Base-by-base conservation (phyloP, 1,140 invertebrate genomes). In the Zaprionus vittiger region DNA sequence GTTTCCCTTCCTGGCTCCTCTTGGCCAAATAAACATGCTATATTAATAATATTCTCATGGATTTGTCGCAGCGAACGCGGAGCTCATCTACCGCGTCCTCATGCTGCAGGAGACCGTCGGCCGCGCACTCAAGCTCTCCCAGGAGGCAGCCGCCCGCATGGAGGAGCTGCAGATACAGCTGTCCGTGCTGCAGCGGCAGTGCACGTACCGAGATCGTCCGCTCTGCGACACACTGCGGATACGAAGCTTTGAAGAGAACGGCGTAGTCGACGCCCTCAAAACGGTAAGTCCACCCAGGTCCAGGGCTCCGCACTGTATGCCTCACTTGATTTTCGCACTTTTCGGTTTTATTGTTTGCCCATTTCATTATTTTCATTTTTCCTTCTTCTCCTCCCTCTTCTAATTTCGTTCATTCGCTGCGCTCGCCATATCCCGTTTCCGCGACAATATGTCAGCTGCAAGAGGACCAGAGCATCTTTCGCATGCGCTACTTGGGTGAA, bases 161-260 rank as follows among this genome's bases (percentile, higher is more conserved):
- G 94, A 94, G 71, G 94, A 95, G 78, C 92, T 96, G 49, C 93
- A 94, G 72, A 93, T 93, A 60, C 94, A 95, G 77, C 91, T 96
- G 68, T 94, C 95, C 70, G 84, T 93, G 72, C 83, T 94, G 57
- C 92, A 94, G 69, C 94, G 94, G 70, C 93, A 94, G 70, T 95
- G 95, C 81, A 92, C 93, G 57, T 91, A 92, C 47, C 93, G 94
- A 74, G 95, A 95, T 92, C 93, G 94, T 63, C 93, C 94, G 52
- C 93, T 96, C 15, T 96, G 95, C 82, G 95, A 95, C 60, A 94
- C 95, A 60, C 92, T 96, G 72, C 94, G 95, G 83, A 93, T 95
- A 74, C 92, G 94, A 56, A 94, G 94, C 65, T 93, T 95, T 22
- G 94, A 93, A 62, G 92, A 93, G 61, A 93, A 92, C 63, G 90